Evolutionary conservation across 2,888 invertebrate genomes (phyloP).

Genomic region (Drosophila nigricruria): DNA sequence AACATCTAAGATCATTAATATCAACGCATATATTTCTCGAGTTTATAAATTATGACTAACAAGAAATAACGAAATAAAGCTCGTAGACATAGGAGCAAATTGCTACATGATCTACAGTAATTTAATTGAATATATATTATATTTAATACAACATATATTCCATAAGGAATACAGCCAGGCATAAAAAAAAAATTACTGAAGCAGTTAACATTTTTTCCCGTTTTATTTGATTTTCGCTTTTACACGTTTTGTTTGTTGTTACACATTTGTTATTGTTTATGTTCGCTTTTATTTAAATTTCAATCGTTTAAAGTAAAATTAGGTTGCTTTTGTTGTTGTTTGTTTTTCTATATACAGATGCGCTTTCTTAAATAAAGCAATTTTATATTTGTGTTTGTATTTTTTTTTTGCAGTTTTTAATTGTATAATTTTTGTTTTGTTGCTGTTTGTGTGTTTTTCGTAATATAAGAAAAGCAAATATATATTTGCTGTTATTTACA

Average conservation of each 20-base stretch:
- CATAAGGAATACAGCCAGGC: no score
- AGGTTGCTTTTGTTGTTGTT: constrained; percentile 21
- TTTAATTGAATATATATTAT: no score
- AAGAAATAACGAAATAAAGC: no score
- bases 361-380: constrained; percentile 31
- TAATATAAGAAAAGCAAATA: constrained; percentile 53
- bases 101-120: no score
- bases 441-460: constrained; percentile 21
- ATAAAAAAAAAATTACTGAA: neutral
- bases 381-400: constrained; percentile 4
- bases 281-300: constrained; percentile 39
- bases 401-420: constrained; percentile 15
- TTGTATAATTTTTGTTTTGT: constrained; percentile 33
- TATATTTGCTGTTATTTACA: constrained; percentile 54
- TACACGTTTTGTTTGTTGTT: constrained; percentile 62
- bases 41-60: no score
- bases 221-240: constrained; percentile 72
- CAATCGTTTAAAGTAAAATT: constrained; percentile 63
- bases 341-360: constrained; percentile 45
- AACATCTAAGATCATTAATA: no score
- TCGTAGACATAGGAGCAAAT: no score
- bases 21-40: no score
- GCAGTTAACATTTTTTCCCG: constrained; percentile 64
- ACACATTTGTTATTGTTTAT: constrained; percentile 44
- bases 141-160: no score